Percentiles rank a stretch among this genome's conserved stretches.
Conservation (phyloP, 2,888 invertebrate species). For the Sericinus montela region DNA sequence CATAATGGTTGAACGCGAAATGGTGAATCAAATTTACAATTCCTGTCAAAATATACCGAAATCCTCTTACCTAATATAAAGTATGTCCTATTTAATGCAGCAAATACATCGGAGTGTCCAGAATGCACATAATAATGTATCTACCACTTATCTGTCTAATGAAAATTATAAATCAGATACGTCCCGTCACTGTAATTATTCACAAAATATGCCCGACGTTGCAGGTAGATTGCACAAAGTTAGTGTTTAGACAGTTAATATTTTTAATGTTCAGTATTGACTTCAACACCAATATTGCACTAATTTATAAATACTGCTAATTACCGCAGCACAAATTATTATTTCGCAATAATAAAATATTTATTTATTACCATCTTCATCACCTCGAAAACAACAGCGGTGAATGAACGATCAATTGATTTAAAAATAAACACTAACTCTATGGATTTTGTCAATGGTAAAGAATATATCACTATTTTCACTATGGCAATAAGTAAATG, state of each 20-base stretch:
- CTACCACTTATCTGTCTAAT: constrained; percentile 52
- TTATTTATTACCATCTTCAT: constrained; percentile 72
- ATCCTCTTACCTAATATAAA: constrained; percentile 60
- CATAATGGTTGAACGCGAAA: constrained; percentile 30
- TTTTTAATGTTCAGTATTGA: constrained; percentile 44
- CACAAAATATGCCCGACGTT: constrained; percentile 67
- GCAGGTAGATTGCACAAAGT: constrained; percentile 74
- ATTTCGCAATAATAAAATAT: constrained; percentile 62
- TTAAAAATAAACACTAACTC: constrained; percentile 54
- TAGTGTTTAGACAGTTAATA: constrained; percentile 44
- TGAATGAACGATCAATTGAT: constrained; percentile 77
- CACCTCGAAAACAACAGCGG: constrained; percentile 78
- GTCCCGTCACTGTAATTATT: constrained; percentile 60
- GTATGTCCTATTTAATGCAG: constrained; percentile 40
- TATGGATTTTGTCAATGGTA: constrained; percentile 30
- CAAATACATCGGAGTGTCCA: constrained; percentile 45
- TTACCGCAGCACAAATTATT: constrained; percentile 47
- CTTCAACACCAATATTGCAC: constrained; percentile 60
- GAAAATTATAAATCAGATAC: constrained; percentile 45
- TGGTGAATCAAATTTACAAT: constrained; percentile 54
- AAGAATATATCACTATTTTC: too few relatives aligned
- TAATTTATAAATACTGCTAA: constrained; percentile 53
- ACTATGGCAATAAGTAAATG: too few relatives aligned
- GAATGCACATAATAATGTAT: constrained; percentile 53
- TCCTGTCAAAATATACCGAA: constrained; percentile 47